A percentile compares a stretch with the other conserved stretches of the same genome.
Conservation (phyloP, 64 coral and sea anemone genomes). For the Montipora sp. region DNA sequence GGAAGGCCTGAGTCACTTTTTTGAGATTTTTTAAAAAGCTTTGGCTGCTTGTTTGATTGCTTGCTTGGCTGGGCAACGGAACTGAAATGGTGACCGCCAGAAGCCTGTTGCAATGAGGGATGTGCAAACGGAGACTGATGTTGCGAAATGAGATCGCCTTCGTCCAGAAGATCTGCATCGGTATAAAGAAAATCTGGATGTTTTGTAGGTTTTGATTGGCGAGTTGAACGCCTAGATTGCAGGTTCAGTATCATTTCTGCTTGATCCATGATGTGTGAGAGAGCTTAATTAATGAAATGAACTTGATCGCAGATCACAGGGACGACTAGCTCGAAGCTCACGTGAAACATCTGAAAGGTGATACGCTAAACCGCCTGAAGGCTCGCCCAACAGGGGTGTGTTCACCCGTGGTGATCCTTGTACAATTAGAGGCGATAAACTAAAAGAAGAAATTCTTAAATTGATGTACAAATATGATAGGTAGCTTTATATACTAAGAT, state of each 20-base stretch:
- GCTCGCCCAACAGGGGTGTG: too few species aligned
- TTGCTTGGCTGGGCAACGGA: not conserved
- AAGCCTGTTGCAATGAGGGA: not conserved
- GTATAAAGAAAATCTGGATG: not conserved
- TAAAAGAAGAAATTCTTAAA: too few species aligned
- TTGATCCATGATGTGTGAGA: not conserved
- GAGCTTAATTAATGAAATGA: not conserved
- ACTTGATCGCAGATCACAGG: too few species aligned
- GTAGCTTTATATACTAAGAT: too few species aligned
- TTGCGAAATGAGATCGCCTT: not conserved
- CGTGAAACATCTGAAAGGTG: too few species aligned
- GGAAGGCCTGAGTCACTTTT: too few species aligned
- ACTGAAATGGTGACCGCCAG: not conserved
- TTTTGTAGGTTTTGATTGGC: not conserved
- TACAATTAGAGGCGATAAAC: too few species aligned
- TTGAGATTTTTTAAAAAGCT: not conserved
- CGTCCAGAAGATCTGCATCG: not conserved
- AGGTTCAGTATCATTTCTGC: not conserved
- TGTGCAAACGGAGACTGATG: not conserved
- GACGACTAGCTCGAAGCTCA: too few species aligned
- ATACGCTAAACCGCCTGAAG: too few species aligned
- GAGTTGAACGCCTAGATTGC: not conserved
- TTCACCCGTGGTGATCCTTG: too few species aligned
- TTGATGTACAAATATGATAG: too few species aligned
- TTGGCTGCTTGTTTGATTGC: slow-evolving; percentile 10